These are phyloP conservation scores for Nyctibius grandis DNA, from an alignment of 2,797 vertebrate genomes.

Conservation along the genomic window DNA sequence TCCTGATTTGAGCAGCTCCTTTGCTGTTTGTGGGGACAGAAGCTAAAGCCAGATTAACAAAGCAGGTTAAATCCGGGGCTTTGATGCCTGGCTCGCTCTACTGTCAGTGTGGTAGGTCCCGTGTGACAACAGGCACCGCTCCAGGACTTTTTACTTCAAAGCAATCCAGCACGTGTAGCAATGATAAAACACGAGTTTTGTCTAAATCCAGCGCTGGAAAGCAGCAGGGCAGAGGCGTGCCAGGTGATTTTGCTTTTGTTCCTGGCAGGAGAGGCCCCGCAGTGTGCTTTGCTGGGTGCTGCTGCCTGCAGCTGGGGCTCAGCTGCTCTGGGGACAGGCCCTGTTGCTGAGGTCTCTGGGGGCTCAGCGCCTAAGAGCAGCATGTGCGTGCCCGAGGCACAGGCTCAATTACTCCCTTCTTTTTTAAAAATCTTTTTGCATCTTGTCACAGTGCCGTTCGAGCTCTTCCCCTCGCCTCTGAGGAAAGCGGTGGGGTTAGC, in stretches of 20 bases:
- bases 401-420: background rate
- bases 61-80: background rate
- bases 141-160: background rate
- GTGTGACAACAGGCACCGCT: background rate
- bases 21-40: background rate
- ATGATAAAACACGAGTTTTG: background rate
- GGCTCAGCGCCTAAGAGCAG: background rate
- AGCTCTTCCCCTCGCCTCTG: background rate
- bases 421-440: background rate
- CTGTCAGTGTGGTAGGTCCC: background rate
- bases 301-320: background rate
- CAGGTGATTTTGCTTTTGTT: background rate
- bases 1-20: background rate
- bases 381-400: background rate
- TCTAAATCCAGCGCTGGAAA: background rate
- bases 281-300: background rate
- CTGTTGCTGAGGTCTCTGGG: background rate
- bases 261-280: background rate
- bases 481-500: background rate
- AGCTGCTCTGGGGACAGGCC: background rate
- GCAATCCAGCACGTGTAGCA: background rate
- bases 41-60: background rate
- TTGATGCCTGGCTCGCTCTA: background rate
- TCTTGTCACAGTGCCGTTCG: fast-evolving
- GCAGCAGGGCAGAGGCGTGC: background rate